phyloP scores from a whole-genome alignment of 1,140 invertebrate species.

The Trichomalopsis sarcophagae region DNA sequence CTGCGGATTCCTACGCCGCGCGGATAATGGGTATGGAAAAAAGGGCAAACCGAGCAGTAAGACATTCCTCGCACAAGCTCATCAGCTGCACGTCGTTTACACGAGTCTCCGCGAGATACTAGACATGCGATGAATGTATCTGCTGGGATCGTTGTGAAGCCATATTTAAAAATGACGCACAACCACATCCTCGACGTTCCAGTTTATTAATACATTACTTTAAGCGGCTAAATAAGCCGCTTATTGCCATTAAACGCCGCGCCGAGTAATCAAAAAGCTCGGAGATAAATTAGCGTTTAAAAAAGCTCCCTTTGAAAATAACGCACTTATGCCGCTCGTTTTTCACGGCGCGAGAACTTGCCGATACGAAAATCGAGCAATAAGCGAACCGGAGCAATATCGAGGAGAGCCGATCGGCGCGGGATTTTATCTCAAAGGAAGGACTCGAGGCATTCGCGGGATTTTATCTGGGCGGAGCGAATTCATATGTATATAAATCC shows the following conservation, averaged over 20 bases:
- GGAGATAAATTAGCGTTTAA: no score
- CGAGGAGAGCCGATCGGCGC: conserved; percentile 39
- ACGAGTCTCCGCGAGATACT: not conserved
- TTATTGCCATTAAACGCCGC: no score
- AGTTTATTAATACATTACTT: no score
- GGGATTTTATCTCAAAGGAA: conserved; percentile 50
- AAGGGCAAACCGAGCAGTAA: conserved; percentile 9
- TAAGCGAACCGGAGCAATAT: not conserved
- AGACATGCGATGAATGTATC: not conserved
- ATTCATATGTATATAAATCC: conserved; percentile 19
- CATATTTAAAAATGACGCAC: no score
- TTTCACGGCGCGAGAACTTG: not conserved
- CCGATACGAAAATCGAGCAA: not conserved
- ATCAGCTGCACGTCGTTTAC: no score
- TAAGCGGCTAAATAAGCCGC: no score
- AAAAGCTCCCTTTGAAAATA: not conserved
- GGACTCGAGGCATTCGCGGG: conserved; percentile 3
- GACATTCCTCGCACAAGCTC: conserved; percentile 15
- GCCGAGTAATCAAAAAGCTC: no score
- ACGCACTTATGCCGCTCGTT: not conserved
- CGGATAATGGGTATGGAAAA: not conserved
- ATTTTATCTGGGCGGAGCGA: conserved; percentile 39
- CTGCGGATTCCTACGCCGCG: not conserved
- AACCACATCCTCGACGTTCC: no score
- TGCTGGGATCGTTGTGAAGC: not conserved